phyloP scores from a whole-genome alignment of 2,888 invertebrate species.

The Aphodius sticticus region DNA sequence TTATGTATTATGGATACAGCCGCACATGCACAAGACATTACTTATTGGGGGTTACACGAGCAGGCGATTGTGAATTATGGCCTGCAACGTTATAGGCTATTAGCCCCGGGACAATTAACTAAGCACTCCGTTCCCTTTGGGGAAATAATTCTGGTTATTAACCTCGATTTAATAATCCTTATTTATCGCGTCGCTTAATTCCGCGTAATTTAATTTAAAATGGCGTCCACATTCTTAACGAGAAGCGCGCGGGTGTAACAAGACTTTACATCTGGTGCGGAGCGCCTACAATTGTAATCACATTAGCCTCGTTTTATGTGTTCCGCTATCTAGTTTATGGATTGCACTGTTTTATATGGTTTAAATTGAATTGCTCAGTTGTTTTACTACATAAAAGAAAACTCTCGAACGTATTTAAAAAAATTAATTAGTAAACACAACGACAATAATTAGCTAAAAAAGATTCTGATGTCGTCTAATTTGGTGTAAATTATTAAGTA shows the following conservation, averaged over 20 bases:
- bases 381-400: no score
- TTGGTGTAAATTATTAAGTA: no score
- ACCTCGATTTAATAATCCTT: not conserved
- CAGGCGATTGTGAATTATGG: constrained; percentile 4
- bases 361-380: no score
- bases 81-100: constrained; percentile 30
- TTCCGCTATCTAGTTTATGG: not conserved
- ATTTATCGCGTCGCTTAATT: constrained; percentile 4
- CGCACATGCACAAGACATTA: constrained; percentile 4
- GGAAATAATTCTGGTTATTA: constrained; percentile 28
- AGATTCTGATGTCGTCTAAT: no score
- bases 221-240: not conserved
- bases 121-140: constrained; percentile 27
- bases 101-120: constrained; percentile 33
- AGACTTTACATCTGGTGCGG: not conserved
- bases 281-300: not conserved
- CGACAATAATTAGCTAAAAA: no score
- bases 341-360: not conserved
- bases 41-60: not conserved
- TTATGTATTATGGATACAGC: not conserved
- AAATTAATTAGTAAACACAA: no score
- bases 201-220: constrained; percentile 4
- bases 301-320: not conserved
- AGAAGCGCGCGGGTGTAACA: not conserved
- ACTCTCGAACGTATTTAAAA: no score